A percentile compares a stretch with the other conserved stretches of the same genome.
These are phyloP conservation scores for Argyrosomus japonicus DNA, from an alignment of 2,113 vertebrate genomes.

Conservation along the genomic window DNA sequence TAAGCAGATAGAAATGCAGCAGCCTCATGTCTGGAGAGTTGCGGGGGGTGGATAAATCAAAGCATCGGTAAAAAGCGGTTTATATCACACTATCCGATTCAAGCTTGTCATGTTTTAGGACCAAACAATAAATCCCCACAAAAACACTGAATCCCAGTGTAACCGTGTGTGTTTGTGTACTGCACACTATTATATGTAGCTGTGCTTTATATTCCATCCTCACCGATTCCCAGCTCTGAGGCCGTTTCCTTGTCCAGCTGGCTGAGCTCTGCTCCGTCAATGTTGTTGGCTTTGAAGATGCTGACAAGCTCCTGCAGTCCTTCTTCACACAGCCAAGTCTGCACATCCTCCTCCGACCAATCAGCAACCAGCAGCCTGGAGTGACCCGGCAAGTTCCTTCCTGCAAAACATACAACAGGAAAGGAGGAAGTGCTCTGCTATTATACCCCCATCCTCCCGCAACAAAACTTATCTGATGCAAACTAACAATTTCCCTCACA, in stretches of 20 bases:
- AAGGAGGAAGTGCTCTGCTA: constrained; percentile 55
- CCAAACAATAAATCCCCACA: constrained; percentile 46
- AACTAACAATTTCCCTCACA: constrained; percentile 55
- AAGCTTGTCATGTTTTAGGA: constrained; percentile 51
- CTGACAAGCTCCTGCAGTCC: constrained; percentile 83
- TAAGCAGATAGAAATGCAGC: constrained; percentile 49
- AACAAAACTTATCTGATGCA: constrained; percentile 43
- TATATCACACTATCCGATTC: constrained; percentile 52
- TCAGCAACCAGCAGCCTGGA: constrained; percentile 79
- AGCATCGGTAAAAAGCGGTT: constrained; percentile 57
- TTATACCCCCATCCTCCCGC: constrained; percentile 38
- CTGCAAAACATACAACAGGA: constrained; percentile 78
- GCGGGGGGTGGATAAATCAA: constrained; percentile 26
- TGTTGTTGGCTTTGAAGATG: constrained; percentile 88
- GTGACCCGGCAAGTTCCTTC: constrained; percentile 65
- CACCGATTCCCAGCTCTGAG: constrained; percentile 90
- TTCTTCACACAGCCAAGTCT: constrained; percentile 85
- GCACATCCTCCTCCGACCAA: constrained; percentile 93
- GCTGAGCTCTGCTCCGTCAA: constrained; percentile 88
- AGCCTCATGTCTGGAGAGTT: constrained; percentile 11
- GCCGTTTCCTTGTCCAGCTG: constrained; percentile 88
- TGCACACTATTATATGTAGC: background rate
- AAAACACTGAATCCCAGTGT: constrained; percentile 31
- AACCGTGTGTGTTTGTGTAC: background rate
- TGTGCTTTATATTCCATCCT: constrained; percentile 60